Conservation (phyloP, 2,888 invertebrate species). For the Laspeyria flexula region DNA sequence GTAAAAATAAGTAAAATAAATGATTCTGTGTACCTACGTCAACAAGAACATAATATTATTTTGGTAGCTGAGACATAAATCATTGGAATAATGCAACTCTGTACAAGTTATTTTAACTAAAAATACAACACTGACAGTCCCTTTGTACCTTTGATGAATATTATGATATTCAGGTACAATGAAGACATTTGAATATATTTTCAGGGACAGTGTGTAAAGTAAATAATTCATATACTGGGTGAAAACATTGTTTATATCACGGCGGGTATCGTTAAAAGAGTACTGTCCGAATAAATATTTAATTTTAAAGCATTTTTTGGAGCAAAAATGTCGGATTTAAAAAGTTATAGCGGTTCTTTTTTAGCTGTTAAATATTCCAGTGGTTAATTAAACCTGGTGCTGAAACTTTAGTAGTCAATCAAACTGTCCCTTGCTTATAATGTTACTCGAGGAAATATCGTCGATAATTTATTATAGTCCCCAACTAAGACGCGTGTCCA, state of each 20-base stretch:
- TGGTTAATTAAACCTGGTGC: slow-evolving; percentile 27
- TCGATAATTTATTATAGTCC: slow-evolving; percentile 62
- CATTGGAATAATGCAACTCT: too few relatives aligned
- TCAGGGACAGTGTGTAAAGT: background rate
- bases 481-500: slow-evolving; percentile 53
- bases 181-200: background rate
- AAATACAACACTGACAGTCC: too few relatives aligned
- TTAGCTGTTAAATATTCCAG: slow-evolving; percentile 13
- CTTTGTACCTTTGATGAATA: too few relatives aligned
- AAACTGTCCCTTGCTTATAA: slow-evolving; percentile 46
- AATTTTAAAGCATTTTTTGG: background rate
- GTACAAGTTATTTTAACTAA: too few relatives aligned
- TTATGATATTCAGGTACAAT: too few relatives aligned
- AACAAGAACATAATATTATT: too few relatives aligned
- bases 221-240: background rate
- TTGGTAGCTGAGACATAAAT: too few relatives aligned
- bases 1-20: too few relatives aligned
- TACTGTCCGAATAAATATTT: too few relatives aligned
- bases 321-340: background rate
- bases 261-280: too few relatives aligned
- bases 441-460: slow-evolving; percentile 60
- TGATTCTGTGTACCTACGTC: too few relatives aligned
- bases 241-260: too few relatives aligned
- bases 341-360: slow-evolving; percentile 4
- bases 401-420: slow-evolving; percentile 45